Conservation (phyloP, 2,113 vertebrate genomes). For the Athene cunicularia region DNA sequence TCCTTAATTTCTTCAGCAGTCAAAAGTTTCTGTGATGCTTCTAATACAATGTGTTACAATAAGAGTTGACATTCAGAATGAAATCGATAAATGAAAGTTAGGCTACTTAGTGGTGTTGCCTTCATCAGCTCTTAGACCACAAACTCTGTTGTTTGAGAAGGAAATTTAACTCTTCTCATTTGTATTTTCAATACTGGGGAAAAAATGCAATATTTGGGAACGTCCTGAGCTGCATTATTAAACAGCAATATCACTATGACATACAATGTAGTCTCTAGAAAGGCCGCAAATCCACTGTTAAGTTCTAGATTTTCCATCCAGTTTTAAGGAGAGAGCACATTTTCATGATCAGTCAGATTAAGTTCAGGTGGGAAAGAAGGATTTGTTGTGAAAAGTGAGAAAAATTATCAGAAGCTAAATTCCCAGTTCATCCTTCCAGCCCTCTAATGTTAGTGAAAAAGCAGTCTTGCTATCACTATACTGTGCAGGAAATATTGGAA, state of each 20-base stretch:
- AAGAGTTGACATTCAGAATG: background rate
- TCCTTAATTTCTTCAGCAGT: background rate
- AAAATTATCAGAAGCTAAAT: background rate
- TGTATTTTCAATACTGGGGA: background rate
- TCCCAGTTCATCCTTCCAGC: background rate
- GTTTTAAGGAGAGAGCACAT: background rate
- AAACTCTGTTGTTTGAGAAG: background rate
- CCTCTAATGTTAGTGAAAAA: background rate
- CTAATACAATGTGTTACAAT: background rate
- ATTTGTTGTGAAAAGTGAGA: background rate
- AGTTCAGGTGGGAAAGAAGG: background rate
- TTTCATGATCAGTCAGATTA: background rate
- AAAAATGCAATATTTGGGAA: background rate
- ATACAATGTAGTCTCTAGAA: background rate
- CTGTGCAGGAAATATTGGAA: background rate
- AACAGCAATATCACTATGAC: background rate
- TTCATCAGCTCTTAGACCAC: background rate
- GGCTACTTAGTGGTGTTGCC: background rate
- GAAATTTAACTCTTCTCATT: background rate
- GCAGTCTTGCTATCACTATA: background rate
- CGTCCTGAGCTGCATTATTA: background rate
- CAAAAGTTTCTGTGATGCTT: background rate
- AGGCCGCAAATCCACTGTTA: background rate
- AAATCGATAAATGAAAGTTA: background rate
- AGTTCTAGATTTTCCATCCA: background rate